A percentile compares a stretch with the other conserved stretches of the same genome.
These are phyloP conservation scores for Battus philenor DNA, from an alignment of 1,140 invertebrate species.

Conservation along the genomic window DNA sequence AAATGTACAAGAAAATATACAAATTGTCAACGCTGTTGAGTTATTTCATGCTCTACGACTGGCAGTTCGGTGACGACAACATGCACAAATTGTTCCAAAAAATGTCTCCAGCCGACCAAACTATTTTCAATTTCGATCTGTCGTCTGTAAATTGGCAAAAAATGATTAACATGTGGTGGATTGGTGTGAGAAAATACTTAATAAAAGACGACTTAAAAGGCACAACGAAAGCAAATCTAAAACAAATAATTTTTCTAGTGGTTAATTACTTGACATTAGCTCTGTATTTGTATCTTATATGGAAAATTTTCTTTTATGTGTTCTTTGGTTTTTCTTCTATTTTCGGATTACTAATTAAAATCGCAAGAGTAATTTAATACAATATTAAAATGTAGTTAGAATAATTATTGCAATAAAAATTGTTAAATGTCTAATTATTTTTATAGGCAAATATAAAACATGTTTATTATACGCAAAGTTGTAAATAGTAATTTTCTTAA, in stretches of 20 bases:
- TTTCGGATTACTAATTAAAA: too few relatives aligned
- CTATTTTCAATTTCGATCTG: constrained; percentile 16
- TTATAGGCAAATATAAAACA: too few relatives aligned
- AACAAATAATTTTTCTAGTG: not conserved
- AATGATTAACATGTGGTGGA: constrained; percentile 2
- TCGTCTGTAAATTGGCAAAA: constrained; percentile 8
- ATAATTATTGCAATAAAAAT: too few relatives aligned
- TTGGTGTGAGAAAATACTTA: constrained; percentile 12
- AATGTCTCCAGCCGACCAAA: constrained; percentile 1
- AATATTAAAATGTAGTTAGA: too few relatives aligned
- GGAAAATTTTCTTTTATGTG: not conserved
- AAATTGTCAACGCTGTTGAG: constrained; percentile 1
- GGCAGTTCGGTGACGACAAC: constrained; percentile 5
- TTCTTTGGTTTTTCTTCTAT: not conserved
- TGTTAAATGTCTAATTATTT: too few relatives aligned
- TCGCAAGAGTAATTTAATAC: too few relatives aligned
- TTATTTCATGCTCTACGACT: constrained; percentile 8
- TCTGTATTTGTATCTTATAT: not conserved
- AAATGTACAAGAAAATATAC: constrained; percentile 15
- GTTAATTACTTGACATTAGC: not conserved
- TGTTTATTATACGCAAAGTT: too few relatives aligned
- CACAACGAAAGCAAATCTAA: not conserved
- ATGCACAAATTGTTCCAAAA: not conserved
- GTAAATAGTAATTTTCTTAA: too few relatives aligned
- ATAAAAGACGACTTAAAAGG: constrained; percentile 4